phyloP scores from a whole-genome alignment of 2,113 vertebrate species.

The Kryptolebias marmoratus region DNA sequence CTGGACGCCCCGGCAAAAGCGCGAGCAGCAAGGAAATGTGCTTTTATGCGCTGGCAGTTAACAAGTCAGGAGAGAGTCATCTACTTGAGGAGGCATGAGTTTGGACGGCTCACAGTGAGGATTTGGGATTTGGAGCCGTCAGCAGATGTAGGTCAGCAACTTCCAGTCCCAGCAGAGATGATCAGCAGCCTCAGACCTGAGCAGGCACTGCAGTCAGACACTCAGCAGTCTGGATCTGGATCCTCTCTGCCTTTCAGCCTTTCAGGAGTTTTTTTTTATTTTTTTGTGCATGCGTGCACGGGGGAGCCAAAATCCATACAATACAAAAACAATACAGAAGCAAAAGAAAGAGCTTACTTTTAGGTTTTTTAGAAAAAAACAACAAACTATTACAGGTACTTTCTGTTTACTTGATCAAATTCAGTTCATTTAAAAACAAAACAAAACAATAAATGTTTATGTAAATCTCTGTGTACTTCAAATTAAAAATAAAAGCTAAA shows the following conservation, averaged over 20 bases:
- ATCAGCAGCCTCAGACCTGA: slow-evolving; percentile 53
- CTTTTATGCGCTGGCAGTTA: slow-evolving; percentile 59
- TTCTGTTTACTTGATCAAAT: background rate
- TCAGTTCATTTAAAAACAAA: too few species aligned
- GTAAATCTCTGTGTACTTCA: too few species aligned
- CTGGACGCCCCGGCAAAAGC: slow-evolving; percentile 33
- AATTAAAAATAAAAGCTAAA: too few species aligned
- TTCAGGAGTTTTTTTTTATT: too few species aligned
- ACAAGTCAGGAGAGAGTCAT: slow-evolving; percentile 61
- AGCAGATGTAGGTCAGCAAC: slow-evolving; percentile 74
- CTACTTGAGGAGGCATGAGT: slow-evolving; percentile 52
- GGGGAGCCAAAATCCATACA: background rate
- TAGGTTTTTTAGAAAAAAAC: background rate
- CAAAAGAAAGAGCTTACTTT: background rate
- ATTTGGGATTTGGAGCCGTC: slow-evolving; percentile 65
- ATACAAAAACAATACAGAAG: slow-evolving; percentile 5
- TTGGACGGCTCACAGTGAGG: slow-evolving; percentile 36
- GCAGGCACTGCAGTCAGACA: slow-evolving; percentile 18
- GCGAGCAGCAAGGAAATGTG: slow-evolving; percentile 49
- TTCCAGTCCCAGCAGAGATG: slow-evolving; percentile 52
- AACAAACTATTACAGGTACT: slow-evolving; percentile 11
- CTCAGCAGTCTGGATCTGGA: slow-evolving; percentile 18
- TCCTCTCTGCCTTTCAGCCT: background rate
- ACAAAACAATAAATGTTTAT: background rate
- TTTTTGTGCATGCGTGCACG: background rate